These are phyloP conservation scores for Prochilodus magdalenae DNA, from an alignment of 2,113 vertebrate genomes.

Conservation along the genomic window DNA sequence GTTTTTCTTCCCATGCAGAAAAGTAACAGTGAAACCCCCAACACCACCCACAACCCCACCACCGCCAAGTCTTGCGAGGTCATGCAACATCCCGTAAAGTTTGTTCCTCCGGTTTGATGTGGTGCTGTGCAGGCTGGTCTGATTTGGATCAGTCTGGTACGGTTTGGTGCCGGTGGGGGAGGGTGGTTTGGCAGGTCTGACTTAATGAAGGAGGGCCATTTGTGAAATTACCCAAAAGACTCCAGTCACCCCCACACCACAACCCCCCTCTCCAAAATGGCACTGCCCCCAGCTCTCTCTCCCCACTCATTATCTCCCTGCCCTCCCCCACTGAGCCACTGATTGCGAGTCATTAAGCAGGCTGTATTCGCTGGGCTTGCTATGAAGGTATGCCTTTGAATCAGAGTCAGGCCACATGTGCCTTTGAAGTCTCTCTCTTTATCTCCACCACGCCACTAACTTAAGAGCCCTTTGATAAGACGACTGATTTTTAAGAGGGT, in stretches of 20 bases:
- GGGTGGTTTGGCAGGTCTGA: constrained; percentile 7
- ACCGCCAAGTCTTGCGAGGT: neutral
- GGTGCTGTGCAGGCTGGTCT: neutral
- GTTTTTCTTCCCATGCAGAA: too few species aligned
- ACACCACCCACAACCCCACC: neutral
- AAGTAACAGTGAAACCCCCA: too few species aligned
- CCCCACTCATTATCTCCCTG: constrained; percentile 38
- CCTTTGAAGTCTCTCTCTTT: constrained; percentile 54
- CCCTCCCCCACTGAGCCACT: constrained; percentile 38
- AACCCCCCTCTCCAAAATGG: too few species aligned
- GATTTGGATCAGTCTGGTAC: constrained; percentile 19
- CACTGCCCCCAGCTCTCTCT: neutral
- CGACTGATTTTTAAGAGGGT: constrained; percentile 26
- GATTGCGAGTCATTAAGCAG: constrained; percentile 55
- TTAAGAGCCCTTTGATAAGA: constrained; percentile 53
- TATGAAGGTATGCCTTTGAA: constrained; percentile 56
- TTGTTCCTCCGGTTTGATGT: constrained; percentile 7
- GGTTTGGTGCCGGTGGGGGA: constrained; percentile 13
- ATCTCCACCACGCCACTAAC: constrained; percentile 47
- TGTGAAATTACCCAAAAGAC: constrained; percentile 51
- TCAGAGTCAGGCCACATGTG: constrained; percentile 50
- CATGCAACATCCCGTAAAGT: constrained; percentile 8
- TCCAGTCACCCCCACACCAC: constrained; percentile 35
- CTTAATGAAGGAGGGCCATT: constrained; percentile 44
- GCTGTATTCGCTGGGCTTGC: constrained; percentile 38